These are phyloP conservation scores for Platerodrilus igneus DNA, from an alignment of 2,888 invertebrate genomes.

Conservation along the genomic window DNA sequence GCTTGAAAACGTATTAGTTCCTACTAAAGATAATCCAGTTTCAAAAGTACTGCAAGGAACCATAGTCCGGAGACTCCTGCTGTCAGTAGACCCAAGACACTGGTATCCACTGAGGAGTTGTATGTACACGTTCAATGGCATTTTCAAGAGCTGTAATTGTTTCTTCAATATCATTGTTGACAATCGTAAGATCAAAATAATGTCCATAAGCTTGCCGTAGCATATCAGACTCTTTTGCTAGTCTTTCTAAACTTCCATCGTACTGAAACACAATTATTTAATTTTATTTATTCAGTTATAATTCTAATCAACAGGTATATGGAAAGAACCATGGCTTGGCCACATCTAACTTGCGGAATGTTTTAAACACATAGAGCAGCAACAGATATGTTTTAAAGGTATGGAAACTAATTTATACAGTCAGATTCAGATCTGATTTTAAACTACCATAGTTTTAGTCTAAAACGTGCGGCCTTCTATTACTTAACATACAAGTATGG, in stretches of 20 bases:
- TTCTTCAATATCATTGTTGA: constrained; percentile 99
- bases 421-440: no score
- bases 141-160: constrained; percentile 90
- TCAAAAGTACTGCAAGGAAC: constrained; percentile 11
- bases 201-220: constrained; percentile 96
- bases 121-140: constrained; percentile 85
- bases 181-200: constrained; percentile 95
- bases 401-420: no score
- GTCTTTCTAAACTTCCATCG: constrained; percentile 93
- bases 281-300: constrained; percentile 9
- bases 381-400: no score
- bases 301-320: neutral
- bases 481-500: no score
- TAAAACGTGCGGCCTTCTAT: no score
- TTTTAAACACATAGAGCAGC: no score
- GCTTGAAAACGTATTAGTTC: no score
- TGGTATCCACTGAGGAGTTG: constrained; percentile 94
- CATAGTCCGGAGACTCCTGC: constrained; percentile 43
- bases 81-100: constrained; percentile 97
- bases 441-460: no score
- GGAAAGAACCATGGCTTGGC: no score
- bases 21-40: no score
- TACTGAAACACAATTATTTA: constrained; percentile 63
- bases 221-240: constrained; percentile 95
- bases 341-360: no score